Evolutionary conservation across 2,113 vertebrate species (phyloP).

Genomic region (Oxyura jamaicensis): DNA sequence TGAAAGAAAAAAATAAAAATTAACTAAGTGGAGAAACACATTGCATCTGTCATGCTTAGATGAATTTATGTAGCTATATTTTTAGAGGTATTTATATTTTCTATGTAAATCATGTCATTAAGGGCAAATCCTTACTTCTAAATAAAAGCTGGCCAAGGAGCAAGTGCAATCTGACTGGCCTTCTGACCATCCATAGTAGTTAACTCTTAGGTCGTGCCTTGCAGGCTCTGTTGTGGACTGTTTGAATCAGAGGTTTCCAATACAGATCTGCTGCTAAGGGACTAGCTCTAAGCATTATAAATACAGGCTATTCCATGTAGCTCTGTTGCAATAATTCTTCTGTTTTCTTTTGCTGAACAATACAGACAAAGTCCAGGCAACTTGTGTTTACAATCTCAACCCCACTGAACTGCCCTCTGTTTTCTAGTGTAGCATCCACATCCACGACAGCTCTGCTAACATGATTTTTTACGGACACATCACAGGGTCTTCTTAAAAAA

Average conservation of each 20-base stretch:
- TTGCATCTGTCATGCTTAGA: neutral
- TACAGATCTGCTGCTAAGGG: neutral
- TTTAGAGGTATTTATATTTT: neutral
- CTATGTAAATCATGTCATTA: neutral
- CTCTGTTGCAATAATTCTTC: neutral
- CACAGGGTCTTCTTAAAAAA: neutral
- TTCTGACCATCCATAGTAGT: neutral
- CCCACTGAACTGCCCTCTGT: neutral
- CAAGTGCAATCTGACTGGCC: neutral
- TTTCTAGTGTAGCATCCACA: neutral
- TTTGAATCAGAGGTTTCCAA: neutral
- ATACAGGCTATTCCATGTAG: neutral
- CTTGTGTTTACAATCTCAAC: neutral
- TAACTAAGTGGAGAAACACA: neutral
- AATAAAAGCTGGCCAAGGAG: neutral
- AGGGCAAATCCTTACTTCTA: neutral
- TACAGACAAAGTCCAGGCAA: neutral
- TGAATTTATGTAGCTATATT: neutral
- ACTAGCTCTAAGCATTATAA: neutral
- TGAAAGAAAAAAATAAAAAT: neutral
- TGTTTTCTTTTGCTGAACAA: neutral
- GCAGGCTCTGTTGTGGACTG: neutral
- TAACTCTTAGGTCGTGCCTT: neutral
- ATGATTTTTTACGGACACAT: neutral
- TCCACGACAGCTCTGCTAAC: neutral